Conservation (phyloP, 2,113 vertebrate species). For the Bos indicus region DNA sequence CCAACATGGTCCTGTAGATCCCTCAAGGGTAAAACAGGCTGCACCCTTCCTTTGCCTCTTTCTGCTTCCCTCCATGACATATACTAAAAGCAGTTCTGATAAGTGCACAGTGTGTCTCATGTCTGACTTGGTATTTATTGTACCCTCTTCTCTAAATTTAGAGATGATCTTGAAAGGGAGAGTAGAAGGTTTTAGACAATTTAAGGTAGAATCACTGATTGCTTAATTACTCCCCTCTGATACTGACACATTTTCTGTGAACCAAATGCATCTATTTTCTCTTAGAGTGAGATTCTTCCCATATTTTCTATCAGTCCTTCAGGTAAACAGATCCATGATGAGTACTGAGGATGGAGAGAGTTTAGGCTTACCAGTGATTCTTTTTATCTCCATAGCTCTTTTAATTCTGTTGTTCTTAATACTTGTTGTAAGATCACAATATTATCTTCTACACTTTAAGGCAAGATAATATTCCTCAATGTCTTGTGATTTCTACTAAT, state of each 20-base stretch:
- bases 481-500: not conserved
- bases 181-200: not conserved
- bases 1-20: rapidly evolving
- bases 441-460: not conserved
- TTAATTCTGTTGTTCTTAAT: not conserved
- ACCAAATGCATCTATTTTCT: not conserved
- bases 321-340: not conserved
- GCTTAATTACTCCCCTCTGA: not conserved
- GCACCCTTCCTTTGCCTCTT: rapidly evolving
- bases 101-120: rapidly evolving
- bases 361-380: not conserved
- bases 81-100: not conserved
- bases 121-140: not conserved
- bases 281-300: not conserved
- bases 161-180: not conserved
- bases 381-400: not conserved
- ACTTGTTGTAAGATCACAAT: not conserved
- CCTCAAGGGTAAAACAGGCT: not conserved
- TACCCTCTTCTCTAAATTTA: not conserved
- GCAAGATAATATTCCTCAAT: not conserved
- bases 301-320: not conserved
- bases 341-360: not conserved
- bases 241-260: not conserved
- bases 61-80: not conserved
- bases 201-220: not conserved